Base-by-base conservation (phyloP, 1,140 invertebrate genomes). In the Lasioglossum albipes region DNA sequence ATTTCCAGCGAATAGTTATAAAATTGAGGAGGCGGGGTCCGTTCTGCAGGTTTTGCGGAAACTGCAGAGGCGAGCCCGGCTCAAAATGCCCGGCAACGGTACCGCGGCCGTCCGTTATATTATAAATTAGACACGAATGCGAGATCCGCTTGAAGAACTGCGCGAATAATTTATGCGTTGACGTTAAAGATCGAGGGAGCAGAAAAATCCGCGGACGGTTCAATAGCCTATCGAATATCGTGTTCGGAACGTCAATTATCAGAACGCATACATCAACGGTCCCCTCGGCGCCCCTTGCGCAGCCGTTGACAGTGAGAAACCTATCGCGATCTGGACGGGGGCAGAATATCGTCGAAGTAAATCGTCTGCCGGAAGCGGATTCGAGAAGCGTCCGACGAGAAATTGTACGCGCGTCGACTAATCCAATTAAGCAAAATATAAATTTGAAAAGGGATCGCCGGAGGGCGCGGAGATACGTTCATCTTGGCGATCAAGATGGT, bases 61-160 rank as follows among this genome's bases (percentile, higher is more conserved):
- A n/a, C 57, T 20, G 57, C 18, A 54, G 13, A 54, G 18, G 20
- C 7, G 52, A 5, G 13, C 52, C 52, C 2, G 6, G 20, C 20
- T 59, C 20, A n/a, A 59, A 79, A 74, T 57, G 31, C 70, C 20
- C 62, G 1, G 42, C 59, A 74, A 79, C 71, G 77, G 77, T 79
- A 73, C 41, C 62, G 41, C 12, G 22, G 12, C 9, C 22, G 7
- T 42, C 61, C 45, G 70, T 73, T 74, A 79, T 65, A 74, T 79
- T 79, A 79, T 73, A 79, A 79, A 79, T 79, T 79, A 65, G 45
- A 79, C 49, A 57, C 69, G 76, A 72, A 79, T 73, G 12, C 5
- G 66, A 79, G 76, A 65, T 65, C 41, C 77, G 77, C 77, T 66
- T 57, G 49, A 27, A 62, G 54, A 74, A 74, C 62, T 12, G 20